These are phyloP conservation scores for Argynnis bischoffii DNA, from an alignment of 2,888 invertebrate species.

Conservation along the genomic window DNA sequence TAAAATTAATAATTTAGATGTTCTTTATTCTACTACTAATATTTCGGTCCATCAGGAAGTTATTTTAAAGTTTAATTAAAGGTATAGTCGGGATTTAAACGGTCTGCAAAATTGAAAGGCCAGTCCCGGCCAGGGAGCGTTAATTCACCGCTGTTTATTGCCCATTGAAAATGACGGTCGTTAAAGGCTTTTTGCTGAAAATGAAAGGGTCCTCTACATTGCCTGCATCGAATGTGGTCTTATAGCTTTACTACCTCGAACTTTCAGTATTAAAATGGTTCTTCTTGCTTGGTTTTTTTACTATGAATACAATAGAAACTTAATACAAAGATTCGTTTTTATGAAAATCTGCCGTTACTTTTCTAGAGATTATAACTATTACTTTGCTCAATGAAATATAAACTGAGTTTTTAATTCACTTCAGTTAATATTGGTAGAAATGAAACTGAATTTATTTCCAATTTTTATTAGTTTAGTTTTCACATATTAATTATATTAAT, in stretches of 20 bases:
- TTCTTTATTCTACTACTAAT: neutral
- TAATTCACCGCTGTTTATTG: constrained; percentile 12
- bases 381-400: too few species aligned
- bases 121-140: constrained; percentile 6
- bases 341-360: neutral
- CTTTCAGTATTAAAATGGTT: neutral
- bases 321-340: neutral
- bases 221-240: neutral
- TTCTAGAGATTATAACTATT: too few species aligned
- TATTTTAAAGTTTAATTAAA: constrained; percentile 12
- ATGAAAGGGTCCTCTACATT: neutral
- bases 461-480: too few species aligned
- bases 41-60: neutral
- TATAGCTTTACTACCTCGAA: neutral
- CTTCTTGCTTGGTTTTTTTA: neutral
- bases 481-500: neutral
- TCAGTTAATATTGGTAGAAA: too few species aligned
- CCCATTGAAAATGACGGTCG: constrained; percentile 3
- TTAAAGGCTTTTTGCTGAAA: constrained; percentile 12
- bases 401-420: too few species aligned
- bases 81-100: constrained; percentile 2
- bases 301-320: neutral
- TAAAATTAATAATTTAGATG: too few species aligned
- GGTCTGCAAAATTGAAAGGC: constrained; percentile 18
- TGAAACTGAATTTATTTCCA: too few species aligned